phyloP scores from a whole-genome alignment of 2,113 vertebrate species.

The Caracal caracal region DNA sequence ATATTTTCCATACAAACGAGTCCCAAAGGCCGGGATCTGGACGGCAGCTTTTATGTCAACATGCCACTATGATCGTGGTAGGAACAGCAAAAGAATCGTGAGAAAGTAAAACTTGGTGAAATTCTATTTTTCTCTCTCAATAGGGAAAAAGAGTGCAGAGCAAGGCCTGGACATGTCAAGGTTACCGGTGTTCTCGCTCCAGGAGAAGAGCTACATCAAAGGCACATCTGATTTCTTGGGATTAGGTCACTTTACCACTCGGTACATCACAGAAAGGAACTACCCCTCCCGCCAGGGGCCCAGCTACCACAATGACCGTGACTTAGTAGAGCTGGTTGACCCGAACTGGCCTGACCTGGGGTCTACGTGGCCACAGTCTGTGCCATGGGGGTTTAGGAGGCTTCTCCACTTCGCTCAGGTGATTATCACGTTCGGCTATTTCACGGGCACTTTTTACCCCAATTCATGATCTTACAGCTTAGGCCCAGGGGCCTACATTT shows the following conservation, averaged over 20 bases:
- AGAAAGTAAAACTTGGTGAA: neutral
- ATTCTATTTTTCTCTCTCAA: neutral
- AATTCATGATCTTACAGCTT: neutral
- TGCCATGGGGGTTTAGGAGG: slow-evolving; percentile 95
- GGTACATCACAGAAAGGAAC: slow-evolving; percentile 91
- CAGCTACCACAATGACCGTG: slow-evolving; percentile 91
- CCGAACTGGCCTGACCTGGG: slow-evolving; percentile 93
- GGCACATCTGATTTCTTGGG: slow-evolving; percentile 95
- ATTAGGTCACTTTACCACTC: slow-evolving; percentile 94
- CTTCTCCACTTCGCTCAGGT: slow-evolving; percentile 97
- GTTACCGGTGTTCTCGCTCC: slow-evolving; percentile 91
- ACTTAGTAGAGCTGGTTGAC: slow-evolving; percentile 93
- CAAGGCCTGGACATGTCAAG: slow-evolving; percentile 91
- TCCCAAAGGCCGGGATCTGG: neutral
- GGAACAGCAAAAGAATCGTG: neutral
- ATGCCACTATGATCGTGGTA: neutral
- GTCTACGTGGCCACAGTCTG: slow-evolving; percentile 91
- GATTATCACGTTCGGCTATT: neutral
- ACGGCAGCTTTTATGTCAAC: neutral
- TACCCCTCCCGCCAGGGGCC: slow-evolving; percentile 83
- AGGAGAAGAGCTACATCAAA: slow-evolving; percentile 95
- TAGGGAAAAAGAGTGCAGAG: slow-evolving; percentile 92
- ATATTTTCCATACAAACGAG: neutral
- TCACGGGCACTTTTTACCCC: neutral
- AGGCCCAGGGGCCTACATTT: neutral